Evolutionary conservation across 2,888 invertebrate genomes (phyloP).

Genomic region (Pristionchus japonicus): DNA sequence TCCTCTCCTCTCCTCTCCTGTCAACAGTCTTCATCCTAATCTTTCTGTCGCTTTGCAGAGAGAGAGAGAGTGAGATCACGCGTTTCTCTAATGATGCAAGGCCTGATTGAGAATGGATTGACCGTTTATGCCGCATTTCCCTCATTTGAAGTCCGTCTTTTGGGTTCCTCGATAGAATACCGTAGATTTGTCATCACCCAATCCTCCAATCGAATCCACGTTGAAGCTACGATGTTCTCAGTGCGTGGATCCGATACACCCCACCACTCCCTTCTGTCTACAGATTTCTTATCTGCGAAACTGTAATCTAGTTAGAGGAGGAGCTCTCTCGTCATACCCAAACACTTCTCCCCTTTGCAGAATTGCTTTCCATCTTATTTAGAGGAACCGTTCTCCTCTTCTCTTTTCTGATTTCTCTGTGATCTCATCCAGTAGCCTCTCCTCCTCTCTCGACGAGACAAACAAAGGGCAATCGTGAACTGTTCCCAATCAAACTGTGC

Average conservation of each 20-base stretch:
- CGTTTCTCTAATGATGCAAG: slow-evolving; percentile 6
- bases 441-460: not conserved
- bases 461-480: not conserved
- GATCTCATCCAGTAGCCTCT: not conserved
- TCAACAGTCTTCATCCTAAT: not conserved
- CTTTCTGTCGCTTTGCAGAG: not conserved
- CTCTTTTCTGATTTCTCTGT: not conserved
- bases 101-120: not conserved
- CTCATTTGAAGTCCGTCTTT: too few species aligned
- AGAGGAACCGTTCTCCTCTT: not conserved
- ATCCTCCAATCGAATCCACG: not conserved
- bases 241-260: not conserved
- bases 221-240: not conserved
- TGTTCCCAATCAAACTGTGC: not conserved
- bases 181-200: too few species aligned
- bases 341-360: not conserved
- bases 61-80: slow-evolving; percentile 16
- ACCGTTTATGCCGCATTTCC: not conserved
- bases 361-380: not conserved
- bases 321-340: not conserved
- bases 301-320: not conserved
- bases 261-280: not conserved
- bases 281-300: not conserved
- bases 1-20: too few species aligned
- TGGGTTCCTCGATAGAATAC: too few species aligned